A percentile compares a stretch with the other conserved stretches of the same genome.
Conservation (phyloP, 2,113 vertebrate species). For the Cnemophilus loriae region DNA sequence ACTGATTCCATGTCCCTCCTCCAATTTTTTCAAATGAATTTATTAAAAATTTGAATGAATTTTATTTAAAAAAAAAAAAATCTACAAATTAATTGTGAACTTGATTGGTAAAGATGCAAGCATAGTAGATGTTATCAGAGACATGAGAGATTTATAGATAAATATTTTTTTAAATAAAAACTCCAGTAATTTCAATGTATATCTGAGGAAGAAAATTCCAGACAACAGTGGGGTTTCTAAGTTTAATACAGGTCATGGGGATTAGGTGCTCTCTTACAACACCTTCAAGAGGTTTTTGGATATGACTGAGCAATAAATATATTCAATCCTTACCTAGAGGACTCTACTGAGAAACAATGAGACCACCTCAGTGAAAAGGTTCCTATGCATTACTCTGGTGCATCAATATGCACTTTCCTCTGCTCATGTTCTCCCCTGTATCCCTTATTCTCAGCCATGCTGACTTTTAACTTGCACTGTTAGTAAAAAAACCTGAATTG, state of each 20-base stretch:
- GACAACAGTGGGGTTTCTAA: neutral
- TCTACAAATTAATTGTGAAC: neutral
- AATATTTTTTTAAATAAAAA: neutral
- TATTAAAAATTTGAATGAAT: too few species aligned
- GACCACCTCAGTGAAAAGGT: neutral
- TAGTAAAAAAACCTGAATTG: constrained; percentile 49
- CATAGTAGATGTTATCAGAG: neutral
- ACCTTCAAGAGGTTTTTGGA: neutral
- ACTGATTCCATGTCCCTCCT: neutral
- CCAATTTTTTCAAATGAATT: neutral
- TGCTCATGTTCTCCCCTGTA: neutral
- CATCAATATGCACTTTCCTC: constrained; percentile 43
- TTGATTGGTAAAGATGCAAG: neutral
- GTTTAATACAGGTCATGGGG: neutral
- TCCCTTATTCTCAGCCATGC: constrained; percentile 39
- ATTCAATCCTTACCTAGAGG: neutral
- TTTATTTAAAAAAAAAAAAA: neutral
- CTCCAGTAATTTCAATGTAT: neutral
- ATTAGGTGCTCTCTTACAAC: neutral
- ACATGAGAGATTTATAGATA: neutral
- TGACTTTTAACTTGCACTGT: constrained; percentile 50
- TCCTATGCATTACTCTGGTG: neutral
- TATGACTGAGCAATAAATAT: neutral
- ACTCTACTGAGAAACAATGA: neutral
- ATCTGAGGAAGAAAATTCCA: neutral